Base-by-base conservation (phyloP, 2,888 invertebrate genomes). In the Lissonota sp. region DNA sequence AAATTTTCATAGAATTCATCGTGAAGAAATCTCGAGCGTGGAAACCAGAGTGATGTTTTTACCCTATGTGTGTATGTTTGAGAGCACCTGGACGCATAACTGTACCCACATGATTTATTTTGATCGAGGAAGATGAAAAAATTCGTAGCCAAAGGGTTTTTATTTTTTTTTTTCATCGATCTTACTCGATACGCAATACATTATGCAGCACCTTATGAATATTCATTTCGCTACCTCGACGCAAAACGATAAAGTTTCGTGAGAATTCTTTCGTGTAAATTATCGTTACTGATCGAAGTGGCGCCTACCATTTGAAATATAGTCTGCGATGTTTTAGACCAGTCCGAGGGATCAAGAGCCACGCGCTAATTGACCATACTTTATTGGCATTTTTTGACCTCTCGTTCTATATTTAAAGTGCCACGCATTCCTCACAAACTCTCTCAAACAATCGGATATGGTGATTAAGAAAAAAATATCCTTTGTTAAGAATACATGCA, bases 81-180 rank as follows among this genome's bases (percentile, higher is more conserved):
- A 87, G 83, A 84, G 83, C 87, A 87, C 86, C 87, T 87, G 89
- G 86, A 80, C 73, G 62, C 84, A 89, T 90, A 91, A 90, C 91
- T 88, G 90, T 90, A 88, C 84, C 86, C 88, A 86, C 87, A 88
- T 90, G 92, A 92, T 92, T 92, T 91, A 91, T 91, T 91, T 91
- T 88, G 91, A 92, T 91, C 87, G 88, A 53, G 14, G 14, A n/a
- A n/a, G 87, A 91, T 90, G 40, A 53, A 60, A 49, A 60, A 37
- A 91, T 89, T 88, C 86, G 88, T 85, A 39, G 81, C 76, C 87
- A 91, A 92, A 91, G 90, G 91, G 91, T 88, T 91, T 90, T 89
- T 86, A n/a, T n/a, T n/a, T n/a, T n/a, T 79, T 70, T 75, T 49
- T 70, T 49, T 70, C 39, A 58, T 42, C 14, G 40, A 70, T 53